Conservation (phyloP, 2,797 vertebrate species). For the Pteronotus mesoamericanus region DNA sequence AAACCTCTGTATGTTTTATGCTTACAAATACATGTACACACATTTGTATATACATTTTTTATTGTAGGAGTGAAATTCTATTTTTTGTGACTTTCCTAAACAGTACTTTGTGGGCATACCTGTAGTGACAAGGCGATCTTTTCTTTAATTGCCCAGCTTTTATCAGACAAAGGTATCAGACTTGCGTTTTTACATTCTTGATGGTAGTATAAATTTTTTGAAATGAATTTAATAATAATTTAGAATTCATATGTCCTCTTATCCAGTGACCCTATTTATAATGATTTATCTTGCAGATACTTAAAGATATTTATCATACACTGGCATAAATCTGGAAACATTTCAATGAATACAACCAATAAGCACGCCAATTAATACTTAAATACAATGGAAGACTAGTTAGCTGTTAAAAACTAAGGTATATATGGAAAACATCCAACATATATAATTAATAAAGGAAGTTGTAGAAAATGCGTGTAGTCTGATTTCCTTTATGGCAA, state of each 20-base stretch:
- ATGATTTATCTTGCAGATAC: constrained; percentile 8
- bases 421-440: background rate
- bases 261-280: background rate
- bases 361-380: background rate
- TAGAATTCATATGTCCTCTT: background rate
- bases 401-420: background rate
- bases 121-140: background rate
- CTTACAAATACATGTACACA: background rate
- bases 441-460: background rate
- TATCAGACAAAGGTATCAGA: background rate
- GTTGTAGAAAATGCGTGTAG: background rate
- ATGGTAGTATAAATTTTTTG: background rate
- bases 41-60: background rate
- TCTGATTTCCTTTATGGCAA: background rate
- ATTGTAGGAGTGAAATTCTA: background rate
- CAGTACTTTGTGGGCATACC: background rate
- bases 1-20: background rate
- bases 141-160: background rate
- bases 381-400: background rate
- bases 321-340: background rate
- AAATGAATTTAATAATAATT: constrained; percentile 18
- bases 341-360: background rate
- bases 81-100: constrained; percentile 26
- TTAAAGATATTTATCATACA: constrained; percentile 28
- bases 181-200: constrained; percentile 5